These are phyloP conservation scores for Oligia latruncula DNA, from an alignment of 2,888 invertebrate genomes.

Conservation along the genomic window DNA sequence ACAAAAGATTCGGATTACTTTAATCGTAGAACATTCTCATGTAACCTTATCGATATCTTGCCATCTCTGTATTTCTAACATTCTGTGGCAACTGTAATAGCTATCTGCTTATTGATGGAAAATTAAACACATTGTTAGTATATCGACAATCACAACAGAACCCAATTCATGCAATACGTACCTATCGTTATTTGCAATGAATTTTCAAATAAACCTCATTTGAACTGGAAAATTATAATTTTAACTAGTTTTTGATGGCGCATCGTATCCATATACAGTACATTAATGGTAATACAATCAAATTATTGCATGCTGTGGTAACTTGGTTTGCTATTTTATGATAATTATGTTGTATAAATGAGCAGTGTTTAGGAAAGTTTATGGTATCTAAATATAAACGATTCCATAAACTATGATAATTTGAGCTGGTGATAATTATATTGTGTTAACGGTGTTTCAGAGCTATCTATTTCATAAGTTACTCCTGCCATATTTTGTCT, in stretches of 20 bases:
- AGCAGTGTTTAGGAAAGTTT: background rate
- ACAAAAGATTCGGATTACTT: background rate
- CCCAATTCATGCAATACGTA: conserved; percentile 63
- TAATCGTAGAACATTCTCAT: background rate
- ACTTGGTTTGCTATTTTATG: background rate
- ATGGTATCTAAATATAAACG: too few species aligned
- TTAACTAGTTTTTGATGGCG: conserved; percentile 55
- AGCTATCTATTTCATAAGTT: too few species aligned
- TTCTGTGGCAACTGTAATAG: background rate
- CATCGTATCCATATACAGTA: conserved; percentile 18
- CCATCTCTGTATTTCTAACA: background rate
- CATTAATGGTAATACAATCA: conserved; percentile 14
- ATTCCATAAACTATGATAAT: too few species aligned
- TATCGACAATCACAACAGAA: conserved; percentile 61
- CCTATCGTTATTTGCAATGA: conserved; percentile 60
- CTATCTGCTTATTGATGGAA: conserved; percentile 38
- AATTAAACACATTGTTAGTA: conserved; percentile 61
- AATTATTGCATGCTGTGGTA: background rate
- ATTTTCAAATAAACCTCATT: conserved; percentile 68
- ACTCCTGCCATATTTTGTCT: background rate
- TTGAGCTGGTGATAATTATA: too few species aligned
- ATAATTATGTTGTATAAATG: too few species aligned
- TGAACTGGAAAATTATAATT: conserved; percentile 65
- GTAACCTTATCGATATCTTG: background rate
- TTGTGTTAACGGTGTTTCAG: too few species aligned